phyloP scores from a whole-genome alignment of 2,888 invertebrate species.

The Pecten maximus region DNA sequence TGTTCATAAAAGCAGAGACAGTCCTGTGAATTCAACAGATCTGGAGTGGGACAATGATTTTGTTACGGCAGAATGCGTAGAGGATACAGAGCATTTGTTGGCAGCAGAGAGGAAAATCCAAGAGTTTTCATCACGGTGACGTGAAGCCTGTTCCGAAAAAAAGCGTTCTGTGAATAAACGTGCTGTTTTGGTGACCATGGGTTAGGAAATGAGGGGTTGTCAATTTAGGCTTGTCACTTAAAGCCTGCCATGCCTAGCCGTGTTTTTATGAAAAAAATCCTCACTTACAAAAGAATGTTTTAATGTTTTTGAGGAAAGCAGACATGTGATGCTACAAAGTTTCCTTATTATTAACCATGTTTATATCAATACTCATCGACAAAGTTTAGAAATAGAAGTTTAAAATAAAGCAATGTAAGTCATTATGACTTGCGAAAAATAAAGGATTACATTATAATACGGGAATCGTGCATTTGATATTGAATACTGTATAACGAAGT shows the following conservation, averaged over 20 bases:
- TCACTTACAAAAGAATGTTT: neutral
- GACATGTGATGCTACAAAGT: no score
- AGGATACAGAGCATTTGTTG: constrained; percentile 65
- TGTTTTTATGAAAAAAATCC: neutral
- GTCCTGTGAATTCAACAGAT: constrained; percentile 69
- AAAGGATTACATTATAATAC: neutral
- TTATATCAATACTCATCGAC: no score
- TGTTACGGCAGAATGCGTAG: constrained; percentile 70
- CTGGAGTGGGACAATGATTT: constrained; percentile 78
- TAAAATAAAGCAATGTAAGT: no score
- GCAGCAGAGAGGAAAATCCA: constrained; percentile 47
- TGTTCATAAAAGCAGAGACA: constrained; percentile 54
- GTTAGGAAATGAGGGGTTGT: neutral
- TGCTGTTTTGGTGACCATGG: neutral
- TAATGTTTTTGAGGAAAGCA: neutral
- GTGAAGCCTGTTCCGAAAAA: neutral
- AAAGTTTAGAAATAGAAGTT: no score
- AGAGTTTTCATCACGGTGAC: constrained; percentile 37
- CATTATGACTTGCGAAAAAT: no score
- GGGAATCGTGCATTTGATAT: constrained; percentile 13
- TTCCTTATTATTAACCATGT: no score
- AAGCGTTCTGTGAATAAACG: constrained; percentile 8
- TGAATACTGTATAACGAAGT: neutral
- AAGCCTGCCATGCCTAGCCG: no score
- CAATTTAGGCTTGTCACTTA: neutral